Base-by-base conservation (phyloP, 1,140 invertebrate species). In the Hestina assimilis region DNA sequence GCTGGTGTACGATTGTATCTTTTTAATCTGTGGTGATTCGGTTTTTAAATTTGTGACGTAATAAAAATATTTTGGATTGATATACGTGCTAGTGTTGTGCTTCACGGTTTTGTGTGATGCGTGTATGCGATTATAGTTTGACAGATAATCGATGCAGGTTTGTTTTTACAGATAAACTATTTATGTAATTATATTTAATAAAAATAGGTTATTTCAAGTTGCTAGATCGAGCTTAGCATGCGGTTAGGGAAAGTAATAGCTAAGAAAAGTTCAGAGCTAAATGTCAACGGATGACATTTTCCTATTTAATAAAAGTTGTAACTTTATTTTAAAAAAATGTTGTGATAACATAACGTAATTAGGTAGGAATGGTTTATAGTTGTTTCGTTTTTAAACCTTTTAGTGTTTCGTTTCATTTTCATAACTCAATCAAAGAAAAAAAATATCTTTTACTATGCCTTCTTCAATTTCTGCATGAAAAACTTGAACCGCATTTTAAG, bases 61-160 rank as follows among this genome's bases (percentile, higher is more conserved):
- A 68, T 54, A 46, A 43, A 63, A 59, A 63, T 50, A 61, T 33
- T 73, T 64, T 59, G 26, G 21, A 7, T 41, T 56, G 33, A 59
- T 66, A 33, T 47, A 54, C 38, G 73, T 67, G 65, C 45, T 51
- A 66, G 72, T 74, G 72, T 47, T 69, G 75, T 79, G 79, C 57
- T 46, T 19, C 17, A 20, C 40, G 21, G 21, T 50, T 17, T 51
- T 31, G 26, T 52, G 35, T 52, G 33, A 38, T 38, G 33, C 33
- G 33, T 38, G 15, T 2, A 21, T 35, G 15, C 7, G 1, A 23
- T 24, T 21, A 8, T 7, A 17, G 9, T 7, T 19, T 42, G 20
- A 38, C 2, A 38, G 33, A 38, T 38, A 38, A 38, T 38, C 33
- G 33, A 38, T 38, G 33, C 33, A 38, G 33, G 33, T 38, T n/a